These are phyloP conservation scores for Drosophila phalerata DNA, from an alignment of 2,888 invertebrate species.

Conservation along the genomic window DNA sequence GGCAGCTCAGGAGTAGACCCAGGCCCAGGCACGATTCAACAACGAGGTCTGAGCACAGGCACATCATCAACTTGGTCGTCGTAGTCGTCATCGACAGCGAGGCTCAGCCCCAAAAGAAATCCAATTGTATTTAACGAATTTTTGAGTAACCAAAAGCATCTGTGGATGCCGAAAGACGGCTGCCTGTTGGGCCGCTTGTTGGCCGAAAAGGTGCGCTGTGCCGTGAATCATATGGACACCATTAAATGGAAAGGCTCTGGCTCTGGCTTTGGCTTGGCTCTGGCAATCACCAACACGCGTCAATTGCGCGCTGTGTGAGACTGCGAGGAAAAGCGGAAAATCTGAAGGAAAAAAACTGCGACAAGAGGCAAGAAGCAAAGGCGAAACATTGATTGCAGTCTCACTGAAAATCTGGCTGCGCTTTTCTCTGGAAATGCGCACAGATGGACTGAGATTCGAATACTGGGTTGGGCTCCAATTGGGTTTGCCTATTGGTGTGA, in stretches of 20 bases:
- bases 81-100: slow-evolving; percentile 69
- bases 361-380: slow-evolving; percentile 23
- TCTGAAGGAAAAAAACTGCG: slow-evolving; percentile 48
- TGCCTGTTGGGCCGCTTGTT: slow-evolving; percentile 20
- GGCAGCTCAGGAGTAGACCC: slow-evolving; percentile 20
- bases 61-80: slow-evolving; percentile 72
- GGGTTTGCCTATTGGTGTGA: slow-evolving; percentile 58
- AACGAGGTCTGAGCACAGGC: slow-evolving; percentile 66
- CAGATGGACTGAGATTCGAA: slow-evolving; percentile 47
- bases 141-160: slow-evolving; percentile 67
- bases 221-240: slow-evolving; percentile 83
- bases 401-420: slow-evolving; percentile 49
- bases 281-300: slow-evolving; percentile 79
- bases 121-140: slow-evolving; percentile 83
- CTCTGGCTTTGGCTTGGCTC: slow-evolving; percentile 60
- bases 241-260: slow-evolving; percentile 72
- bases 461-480: slow-evolving; percentile 19
- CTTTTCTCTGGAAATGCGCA: slow-evolving; percentile 66
- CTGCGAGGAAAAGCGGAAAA: slow-evolving; percentile 43
- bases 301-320: slow-evolving; percentile 80
- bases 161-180: slow-evolving; percentile 32
- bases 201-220: slow-evolving; percentile 64
- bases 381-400: slow-evolving; percentile 49
- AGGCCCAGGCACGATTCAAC: slow-evolving; percentile 52
- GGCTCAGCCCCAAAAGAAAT: slow-evolving; percentile 70